A percentile compares a stretch with the other conserved stretches of the same genome.
phyloP scores from a whole-genome alignment of 2,888 invertebrate genomes.

The Cantharis rustica region DNA sequence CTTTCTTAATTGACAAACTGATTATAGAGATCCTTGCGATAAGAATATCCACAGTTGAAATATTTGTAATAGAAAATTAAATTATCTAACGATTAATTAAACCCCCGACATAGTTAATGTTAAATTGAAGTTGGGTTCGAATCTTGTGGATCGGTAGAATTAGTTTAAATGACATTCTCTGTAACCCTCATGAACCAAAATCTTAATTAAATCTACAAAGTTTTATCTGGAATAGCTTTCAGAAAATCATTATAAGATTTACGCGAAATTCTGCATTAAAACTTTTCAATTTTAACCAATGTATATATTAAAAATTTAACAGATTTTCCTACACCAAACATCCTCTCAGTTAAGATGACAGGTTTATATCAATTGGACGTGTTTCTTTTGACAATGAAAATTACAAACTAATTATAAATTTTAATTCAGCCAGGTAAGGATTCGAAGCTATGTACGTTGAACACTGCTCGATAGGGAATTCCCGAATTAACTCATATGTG shows the following conservation, averaged over 20 bases:
- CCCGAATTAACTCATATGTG: background rate
- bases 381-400: background rate
- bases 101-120: background rate
- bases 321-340: background rate
- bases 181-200: background rate
- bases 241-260: background rate
- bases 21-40: background rate
- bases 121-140: background rate
- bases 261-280: background rate
- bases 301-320: background rate
- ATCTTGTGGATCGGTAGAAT: background rate
- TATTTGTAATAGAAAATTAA: background rate
- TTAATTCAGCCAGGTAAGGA: background rate
- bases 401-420: background rate
- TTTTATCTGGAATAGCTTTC: background rate
- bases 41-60: background rate
- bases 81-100: background rate
- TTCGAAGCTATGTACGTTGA: background rate
- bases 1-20: background rate
- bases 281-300: background rate
- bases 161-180: background rate
- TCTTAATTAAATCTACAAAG: constrained; percentile 3
- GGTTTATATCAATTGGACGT: background rate
- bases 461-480: background rate
- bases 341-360: background rate